Conservation (phyloP, 1,140 invertebrate species). For the Nasonia vitripennis region DNA sequence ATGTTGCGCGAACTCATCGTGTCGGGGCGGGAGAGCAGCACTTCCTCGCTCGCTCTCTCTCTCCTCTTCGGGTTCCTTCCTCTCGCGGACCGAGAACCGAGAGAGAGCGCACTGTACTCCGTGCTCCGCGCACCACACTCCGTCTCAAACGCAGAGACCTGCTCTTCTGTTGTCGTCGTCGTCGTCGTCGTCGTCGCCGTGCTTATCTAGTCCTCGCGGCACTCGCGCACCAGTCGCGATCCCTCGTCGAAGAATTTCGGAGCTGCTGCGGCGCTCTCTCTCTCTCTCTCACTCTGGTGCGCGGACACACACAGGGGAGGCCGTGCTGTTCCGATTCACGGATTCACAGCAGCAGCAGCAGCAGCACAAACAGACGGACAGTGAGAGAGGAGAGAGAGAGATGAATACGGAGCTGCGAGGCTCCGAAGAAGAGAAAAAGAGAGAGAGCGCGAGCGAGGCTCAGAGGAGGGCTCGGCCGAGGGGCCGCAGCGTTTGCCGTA, state of each 20-base stretch:
- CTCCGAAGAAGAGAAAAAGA: neutral
- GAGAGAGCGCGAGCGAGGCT: constrained; percentile 41
- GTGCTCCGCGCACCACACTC: constrained; percentile 24
- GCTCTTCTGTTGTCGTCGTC: constrained; percentile 46
- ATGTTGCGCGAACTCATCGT: constrained; percentile 71
- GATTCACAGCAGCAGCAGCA: too few relatives aligned
- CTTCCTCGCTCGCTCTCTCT: neutral
- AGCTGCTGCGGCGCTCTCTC: constrained; percentile 48
- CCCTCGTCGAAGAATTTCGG: too few relatives aligned
- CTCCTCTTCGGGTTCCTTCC: neutral
- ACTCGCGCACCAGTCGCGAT: neutral
- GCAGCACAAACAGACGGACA: neutral
- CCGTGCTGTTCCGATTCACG: too few relatives aligned
- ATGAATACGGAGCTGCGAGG: neutral
- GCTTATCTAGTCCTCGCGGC: neutral
- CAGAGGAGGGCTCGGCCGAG: constrained; percentile 36
- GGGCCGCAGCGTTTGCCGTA: constrained; percentile 20
- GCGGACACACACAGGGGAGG: too few relatives aligned
- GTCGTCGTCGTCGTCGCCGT: constrained; percentile 41
- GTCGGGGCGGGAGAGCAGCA: constrained; percentile 58
- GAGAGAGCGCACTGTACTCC: neutral
- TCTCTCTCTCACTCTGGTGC: neutral
- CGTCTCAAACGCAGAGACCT: neutral
- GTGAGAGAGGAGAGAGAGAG: neutral
- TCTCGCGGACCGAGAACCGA: neutral